Conservation (phyloP, 2,113 vertebrate species). For the Salvelinus alpinus region DNA sequence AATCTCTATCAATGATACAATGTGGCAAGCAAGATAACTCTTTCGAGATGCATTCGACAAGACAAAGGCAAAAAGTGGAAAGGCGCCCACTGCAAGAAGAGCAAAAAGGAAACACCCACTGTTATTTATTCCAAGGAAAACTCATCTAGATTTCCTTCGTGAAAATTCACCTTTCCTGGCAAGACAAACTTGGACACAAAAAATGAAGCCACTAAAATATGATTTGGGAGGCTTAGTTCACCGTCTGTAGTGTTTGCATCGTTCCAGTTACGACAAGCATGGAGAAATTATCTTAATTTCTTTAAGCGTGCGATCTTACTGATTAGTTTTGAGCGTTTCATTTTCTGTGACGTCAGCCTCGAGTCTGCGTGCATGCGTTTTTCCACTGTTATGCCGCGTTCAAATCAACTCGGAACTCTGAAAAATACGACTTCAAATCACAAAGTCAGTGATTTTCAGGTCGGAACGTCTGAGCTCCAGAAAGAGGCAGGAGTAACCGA, state of each 20-base stretch:
- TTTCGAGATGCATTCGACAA: background rate
- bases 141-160: slow-evolving; percentile 20
- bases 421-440: no score
- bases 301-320: slow-evolving; percentile 41
- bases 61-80: slow-evolving; percentile 1
- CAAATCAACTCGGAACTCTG: no score
- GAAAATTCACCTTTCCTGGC: background rate
- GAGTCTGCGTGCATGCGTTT: background rate
- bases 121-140: slow-evolving; percentile 59
- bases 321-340: background rate
- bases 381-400: no score
- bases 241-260: background rate
- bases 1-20: background rate
- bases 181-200: background rate
- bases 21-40: background rate
- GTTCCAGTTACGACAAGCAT: background rate
- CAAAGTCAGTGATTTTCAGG: no score
- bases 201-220: background rate
- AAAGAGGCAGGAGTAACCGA: no score
- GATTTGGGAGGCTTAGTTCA: background rate
- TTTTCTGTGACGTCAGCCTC: background rate
- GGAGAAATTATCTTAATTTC: background rate
- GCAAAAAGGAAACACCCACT: background rate
- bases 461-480: no score
- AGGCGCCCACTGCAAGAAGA: no score